Evolutionary conservation across 2,888 invertebrate genomes (phyloP), one percentile per base, ranked within the genome.

Genomic region (Epirrita christyi): DNA sequence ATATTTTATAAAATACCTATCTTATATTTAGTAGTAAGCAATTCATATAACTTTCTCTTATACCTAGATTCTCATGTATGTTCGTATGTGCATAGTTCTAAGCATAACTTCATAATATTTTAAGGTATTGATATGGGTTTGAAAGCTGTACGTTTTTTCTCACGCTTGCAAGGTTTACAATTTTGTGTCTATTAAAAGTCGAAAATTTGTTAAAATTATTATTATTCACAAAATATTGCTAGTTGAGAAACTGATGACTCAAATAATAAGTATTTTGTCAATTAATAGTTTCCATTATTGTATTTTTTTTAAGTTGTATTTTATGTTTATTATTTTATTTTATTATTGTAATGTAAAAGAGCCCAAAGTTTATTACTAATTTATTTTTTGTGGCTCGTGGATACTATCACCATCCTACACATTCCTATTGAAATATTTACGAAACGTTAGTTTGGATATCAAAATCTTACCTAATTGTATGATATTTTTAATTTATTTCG

Each of bases 31-130:
- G 42, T 42, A 15, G 8, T 45, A 27, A 49, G 43, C 9, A 2
- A 28, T 37, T 43, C 10, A 32, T 53, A 47, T 50, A 50, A 48
- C 13, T 50, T 54, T 54, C 50, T 59, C 50, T 54, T 49, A 13
- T 15, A 38, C 6, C 41, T 59, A 55, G 42, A 59, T 54, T 59
- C 59, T 59, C 54, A 50, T 59, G 49, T 45, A 37, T 58, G 50
- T 54, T 41, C 21, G 45, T 58, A 41, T 50, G 46, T 50, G 50
- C 43, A 54, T 57, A 43, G 42, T 14, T 47, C 14, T 59, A 44
- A 54, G 45, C 50, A 47, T 50, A 38, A 47, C 29, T 38, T 42
- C 4, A 8, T 37, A 36, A 8, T 42, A 15, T 28, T 5, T 29
- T 49, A 32, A 32, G 32, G 9, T 32, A 32, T 13, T 34, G 27